These are phyloP conservation scores for Eledona agricola DNA, from an alignment of 2,888 invertebrate genomes.

Conservation along the genomic window DNA sequence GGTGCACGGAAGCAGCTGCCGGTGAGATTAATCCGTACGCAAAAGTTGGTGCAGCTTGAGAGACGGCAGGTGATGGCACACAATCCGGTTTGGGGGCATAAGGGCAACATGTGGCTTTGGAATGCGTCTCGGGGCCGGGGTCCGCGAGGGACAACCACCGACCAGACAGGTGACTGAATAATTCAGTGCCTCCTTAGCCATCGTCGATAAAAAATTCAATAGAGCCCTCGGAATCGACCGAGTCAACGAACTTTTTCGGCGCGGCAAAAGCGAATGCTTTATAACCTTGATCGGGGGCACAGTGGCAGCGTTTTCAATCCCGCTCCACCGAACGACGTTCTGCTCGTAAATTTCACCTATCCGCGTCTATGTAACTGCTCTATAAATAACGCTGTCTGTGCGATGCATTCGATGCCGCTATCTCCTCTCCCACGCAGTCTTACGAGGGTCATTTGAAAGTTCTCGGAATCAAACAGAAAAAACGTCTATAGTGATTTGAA, in stretches of 20 bases:
- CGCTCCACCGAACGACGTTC: no score
- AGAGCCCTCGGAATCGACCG: constrained; percentile 22
- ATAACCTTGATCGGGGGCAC: constrained; percentile 23
- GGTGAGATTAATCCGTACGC: constrained; percentile 46
- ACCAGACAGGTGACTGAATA: constrained; percentile 39
- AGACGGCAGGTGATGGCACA: constrained; percentile 51
- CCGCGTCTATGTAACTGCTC: constrained; percentile 35
- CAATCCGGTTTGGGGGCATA: constrained; percentile 51
- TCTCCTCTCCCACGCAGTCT: constrained; percentile 32
- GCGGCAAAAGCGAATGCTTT: constrained; percentile 16
- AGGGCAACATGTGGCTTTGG: constrained; percentile 43
- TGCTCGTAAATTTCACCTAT: constrained; percentile 37
- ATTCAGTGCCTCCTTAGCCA: constrained; percentile 27
- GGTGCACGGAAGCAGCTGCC: constrained; percentile 54
- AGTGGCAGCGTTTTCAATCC: no score
- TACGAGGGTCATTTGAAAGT: no score
- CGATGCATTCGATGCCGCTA: constrained; percentile 37
- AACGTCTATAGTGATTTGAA: no score
- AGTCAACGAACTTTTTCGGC: constrained; percentile 36
- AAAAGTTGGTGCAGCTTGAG: constrained; percentile 51
- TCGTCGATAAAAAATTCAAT: constrained; percentile 34
- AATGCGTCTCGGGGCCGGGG: constrained; percentile 39
- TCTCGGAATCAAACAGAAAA: no score
- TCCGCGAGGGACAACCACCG: constrained; percentile 34
- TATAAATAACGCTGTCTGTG: constrained; percentile 40